Base-by-base conservation (phyloP, 2,797 vertebrate genomes). In the Danio albolineatus region DNA sequence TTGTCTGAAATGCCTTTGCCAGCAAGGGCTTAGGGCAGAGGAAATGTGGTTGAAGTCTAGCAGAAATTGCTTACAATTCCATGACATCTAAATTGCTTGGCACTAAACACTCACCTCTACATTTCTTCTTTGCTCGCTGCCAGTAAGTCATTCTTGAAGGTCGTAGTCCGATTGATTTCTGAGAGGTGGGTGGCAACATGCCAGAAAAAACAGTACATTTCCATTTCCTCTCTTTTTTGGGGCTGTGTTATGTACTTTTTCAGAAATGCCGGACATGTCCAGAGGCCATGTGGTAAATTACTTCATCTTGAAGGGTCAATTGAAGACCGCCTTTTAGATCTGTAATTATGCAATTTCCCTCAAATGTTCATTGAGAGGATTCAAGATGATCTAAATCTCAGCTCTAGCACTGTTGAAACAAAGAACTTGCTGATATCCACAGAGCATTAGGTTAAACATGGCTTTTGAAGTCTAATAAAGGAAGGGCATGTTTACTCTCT, bases 191-290 rank as follows among this genome's bases (percentile, higher is more conserved):
- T 73, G 69, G 64, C 72, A 76, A 49, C 17, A 14, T 80, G 66
- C 75, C 62, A 76, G 62, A 79, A 66, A 56, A 82, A 81, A 57
- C 76, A 66, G 70, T 65, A 66, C 71, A 69, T 60, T 39, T 81
- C n/a, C 43, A 41, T 61, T 51, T 56, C 39, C 14, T n/a, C 36
- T 19, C 16, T 28, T 75, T 60, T 75, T 72, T 72, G 38, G 51
- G 21, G 21, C 61, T 78, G 71, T 66, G 60, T 74, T 43, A 65
- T 48, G 13, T 56, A 19, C 12, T 19, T 43, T 75, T 56, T 41
- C 6, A 7, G 12, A 8, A 13, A 41, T 44, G 7, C 44, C 76
- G 16, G 51, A 17, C 13, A 6, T 53, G 17, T 72, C 51, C 56
- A 10, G 9, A 38, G 10, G 4, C 28, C 12, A 39, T 76, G 10